Evolutionary conservation across 1,140 invertebrate genomes (phyloP), one percentile per base, ranked within the genome.

Genomic region (Microplitis demolitor): DNA sequence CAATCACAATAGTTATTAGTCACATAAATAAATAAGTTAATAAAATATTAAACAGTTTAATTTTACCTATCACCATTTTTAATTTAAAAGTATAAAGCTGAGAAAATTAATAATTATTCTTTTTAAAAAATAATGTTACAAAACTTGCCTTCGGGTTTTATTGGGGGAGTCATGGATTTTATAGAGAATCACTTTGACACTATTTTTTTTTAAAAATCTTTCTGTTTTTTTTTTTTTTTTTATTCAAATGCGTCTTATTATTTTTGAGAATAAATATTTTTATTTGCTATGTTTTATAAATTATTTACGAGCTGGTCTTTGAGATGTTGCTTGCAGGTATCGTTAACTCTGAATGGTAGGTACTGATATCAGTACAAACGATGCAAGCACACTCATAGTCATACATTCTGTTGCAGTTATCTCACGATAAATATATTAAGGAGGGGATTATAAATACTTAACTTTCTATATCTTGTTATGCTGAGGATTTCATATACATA

Each of bases 61-160:
- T 9, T 63, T 11, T 45, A 45, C 39, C 39, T 45, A 45, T 45
- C 39, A 11, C 39, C 39, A 45, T 62, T 60, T 13, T 62, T 35
- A 72, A 67, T 75, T 24, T 45, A 45, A 45, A 45, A 11, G 11
- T 11, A 45, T 11, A 45, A 39, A 45, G 39, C 39, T 45, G 39
- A 45, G 2, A 45, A 45, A 45, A 45, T 9, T 45, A 45, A 45
- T 45, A 45, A 45, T 9, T 11, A 9, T 9, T 45, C 11, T 45
- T 45, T 11, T 45, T 45, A 8, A 77, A 45, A 11, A 67, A 3
- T 51, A 45, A 13, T 77, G 54, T 56, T 70, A 33, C 71, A 66
- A 60, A 71, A 80, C 79, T 80, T 80, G 71, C 82, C 78, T 74
- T 77, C 73, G 4, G 62, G 35, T 60, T 78, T 79, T 63, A 75